phyloP scores from a whole-genome alignment of 2,888 invertebrate species.

The Timema cristinae region DNA sequence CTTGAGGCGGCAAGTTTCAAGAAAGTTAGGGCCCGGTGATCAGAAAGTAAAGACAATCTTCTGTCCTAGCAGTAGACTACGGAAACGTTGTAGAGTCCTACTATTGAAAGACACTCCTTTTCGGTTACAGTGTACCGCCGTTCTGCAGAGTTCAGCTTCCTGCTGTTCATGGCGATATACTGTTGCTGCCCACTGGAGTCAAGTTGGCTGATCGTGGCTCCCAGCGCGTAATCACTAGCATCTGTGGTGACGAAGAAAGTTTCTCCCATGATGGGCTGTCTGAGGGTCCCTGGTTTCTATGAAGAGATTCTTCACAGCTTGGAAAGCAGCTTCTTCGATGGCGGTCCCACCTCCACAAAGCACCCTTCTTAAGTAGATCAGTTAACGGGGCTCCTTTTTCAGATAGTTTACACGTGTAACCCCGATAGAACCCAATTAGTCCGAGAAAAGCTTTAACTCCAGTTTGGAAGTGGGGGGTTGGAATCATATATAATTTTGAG shows the following conservation, averaged over 20 bases:
- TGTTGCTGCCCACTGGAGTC: not conserved
- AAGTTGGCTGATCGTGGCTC: slow-evolving; percentile 23
- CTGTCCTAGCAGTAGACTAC: not conserved
- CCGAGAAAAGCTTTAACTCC: too few relatives aligned
- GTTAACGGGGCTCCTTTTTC: too few relatives aligned
- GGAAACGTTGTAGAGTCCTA: not conserved
- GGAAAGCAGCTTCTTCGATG: too few relatives aligned
- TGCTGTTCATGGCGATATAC: not conserved
- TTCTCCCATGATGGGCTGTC: too few relatives aligned
- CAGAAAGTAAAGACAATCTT: not conserved
- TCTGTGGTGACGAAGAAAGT: slow-evolving; percentile 28
- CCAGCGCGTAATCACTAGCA: slow-evolving; percentile 31
- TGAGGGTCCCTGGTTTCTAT: too few relatives aligned
- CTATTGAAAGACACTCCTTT: slow-evolving; percentile 1
- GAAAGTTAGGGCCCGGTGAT: not conserved
- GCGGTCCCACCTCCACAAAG: too few relatives aligned
- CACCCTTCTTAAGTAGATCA: too few relatives aligned
- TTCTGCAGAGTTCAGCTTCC: not conserved
- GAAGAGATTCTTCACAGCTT: too few relatives aligned
- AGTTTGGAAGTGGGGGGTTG: too few relatives aligned
- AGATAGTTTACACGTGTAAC: too few relatives aligned
- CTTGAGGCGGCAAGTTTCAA: not conserved
- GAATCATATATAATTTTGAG: too few relatives aligned
- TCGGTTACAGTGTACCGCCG: not conserved
- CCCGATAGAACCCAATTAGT: too few relatives aligned